Evolutionary conservation across 2,888 invertebrate genomes (phyloP).

Genomic region (Himalopsyche anomala): DNA sequence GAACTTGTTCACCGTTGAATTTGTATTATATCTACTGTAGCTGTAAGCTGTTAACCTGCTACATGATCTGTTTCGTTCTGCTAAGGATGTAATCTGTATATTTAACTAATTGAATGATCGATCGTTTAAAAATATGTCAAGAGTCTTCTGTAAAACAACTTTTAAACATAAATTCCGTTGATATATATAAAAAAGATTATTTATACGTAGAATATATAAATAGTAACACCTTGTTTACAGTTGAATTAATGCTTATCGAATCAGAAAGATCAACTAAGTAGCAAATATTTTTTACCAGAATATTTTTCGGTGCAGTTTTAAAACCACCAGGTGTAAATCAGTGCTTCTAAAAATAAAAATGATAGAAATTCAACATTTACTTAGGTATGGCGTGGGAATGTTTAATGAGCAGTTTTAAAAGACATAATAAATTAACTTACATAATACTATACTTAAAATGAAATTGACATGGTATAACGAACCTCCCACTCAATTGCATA

Average conservation of each 20-base stretch:
- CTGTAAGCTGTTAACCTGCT: too few species aligned
- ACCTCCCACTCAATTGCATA: background rate
- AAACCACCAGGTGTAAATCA: background rate
- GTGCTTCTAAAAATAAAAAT: constrained; percentile 13
- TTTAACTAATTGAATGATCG: too few species aligned
- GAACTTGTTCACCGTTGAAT: too few species aligned
- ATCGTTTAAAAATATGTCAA: too few species aligned
- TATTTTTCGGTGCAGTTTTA: background rate
- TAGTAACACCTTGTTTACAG: background rate
- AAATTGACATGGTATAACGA: background rate
- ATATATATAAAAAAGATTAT: too few species aligned
- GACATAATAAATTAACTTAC: background rate
- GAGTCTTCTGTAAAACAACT: too few species aligned
- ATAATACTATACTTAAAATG: background rate
- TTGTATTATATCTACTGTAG: too few species aligned
- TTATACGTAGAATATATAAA: too few species aligned
- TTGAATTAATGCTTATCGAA: background rate
- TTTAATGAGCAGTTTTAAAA: background rate
- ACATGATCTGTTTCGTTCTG: too few species aligned
- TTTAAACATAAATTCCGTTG: too few species aligned
- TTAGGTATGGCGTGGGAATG: background rate
- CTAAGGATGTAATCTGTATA: too few species aligned
- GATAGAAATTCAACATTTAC: background rate
- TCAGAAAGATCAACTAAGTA: background rate
- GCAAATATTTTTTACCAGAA: background rate